These are phyloP conservation scores for Struthidea cinerea DNA, from an alignment of 2,113 vertebrate species.

Conservation along the genomic window DNA sequence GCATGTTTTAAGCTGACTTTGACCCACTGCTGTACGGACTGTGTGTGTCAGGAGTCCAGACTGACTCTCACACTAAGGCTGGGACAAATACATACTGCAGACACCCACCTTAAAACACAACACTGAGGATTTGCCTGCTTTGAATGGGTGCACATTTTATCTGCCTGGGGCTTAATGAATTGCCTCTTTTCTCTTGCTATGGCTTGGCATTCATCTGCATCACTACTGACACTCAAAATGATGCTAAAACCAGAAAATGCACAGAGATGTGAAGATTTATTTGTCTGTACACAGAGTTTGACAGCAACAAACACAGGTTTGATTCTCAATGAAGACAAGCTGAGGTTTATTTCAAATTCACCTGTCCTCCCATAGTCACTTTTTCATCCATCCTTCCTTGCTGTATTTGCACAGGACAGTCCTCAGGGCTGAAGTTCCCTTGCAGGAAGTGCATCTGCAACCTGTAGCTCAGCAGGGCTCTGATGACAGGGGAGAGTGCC, in stretches of 20 bases:
- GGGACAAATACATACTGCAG: neutral
- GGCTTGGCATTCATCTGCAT: neutral
- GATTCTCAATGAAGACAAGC: neutral
- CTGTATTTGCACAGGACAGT: neutral
- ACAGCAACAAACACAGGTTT: neutral
- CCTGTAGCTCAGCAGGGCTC: neutral
- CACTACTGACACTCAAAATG: neutral
- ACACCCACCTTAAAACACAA: neutral
- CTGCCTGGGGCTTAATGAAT: neutral
- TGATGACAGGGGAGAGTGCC: neutral
- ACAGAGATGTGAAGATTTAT: neutral
- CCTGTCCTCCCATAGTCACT: neutral
- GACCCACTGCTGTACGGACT: neutral
- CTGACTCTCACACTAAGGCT: accelerated
- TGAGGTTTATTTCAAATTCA: neutral
- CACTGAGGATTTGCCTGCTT: neutral
- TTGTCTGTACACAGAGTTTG: neutral
- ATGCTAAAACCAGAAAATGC: neutral
- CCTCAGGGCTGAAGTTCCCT: neutral
- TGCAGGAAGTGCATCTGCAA: neutral
- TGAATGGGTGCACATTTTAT: neutral
- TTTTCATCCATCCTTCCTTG: neutral
- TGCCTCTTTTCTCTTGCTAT: neutral
- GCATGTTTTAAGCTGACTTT: neutral
- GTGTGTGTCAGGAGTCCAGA: neutral